These are phyloP conservation scores for Spicauda simplicius DNA, from an alignment of 2,888 invertebrate species.

Conservation along the genomic window DNA sequence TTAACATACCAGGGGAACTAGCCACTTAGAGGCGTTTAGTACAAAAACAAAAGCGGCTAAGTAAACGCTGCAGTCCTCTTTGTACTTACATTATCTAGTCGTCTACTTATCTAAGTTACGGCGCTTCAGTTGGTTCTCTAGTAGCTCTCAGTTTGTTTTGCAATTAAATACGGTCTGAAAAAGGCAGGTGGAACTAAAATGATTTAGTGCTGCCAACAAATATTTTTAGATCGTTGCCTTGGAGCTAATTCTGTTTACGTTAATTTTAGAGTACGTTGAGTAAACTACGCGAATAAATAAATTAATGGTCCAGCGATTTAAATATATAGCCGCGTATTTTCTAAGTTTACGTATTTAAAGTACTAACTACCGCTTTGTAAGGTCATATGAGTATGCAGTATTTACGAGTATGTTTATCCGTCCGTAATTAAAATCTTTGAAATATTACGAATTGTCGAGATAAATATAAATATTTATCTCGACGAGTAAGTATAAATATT, in stretches of 20 bases:
- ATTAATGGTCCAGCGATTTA: neutral
- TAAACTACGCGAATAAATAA: neutral
- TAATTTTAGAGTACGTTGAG: constrained; percentile 8
- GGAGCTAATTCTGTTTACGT: constrained; percentile 13
- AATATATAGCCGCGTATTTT: too few species aligned
- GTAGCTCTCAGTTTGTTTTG: constrained; percentile 36
- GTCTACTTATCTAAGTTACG: constrained; percentile 47
- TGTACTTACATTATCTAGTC: constrained; percentile 54
- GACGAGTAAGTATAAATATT: too few species aligned
- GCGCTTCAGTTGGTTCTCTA: constrained; percentile 34
- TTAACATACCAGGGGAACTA: constrained; percentile 50
- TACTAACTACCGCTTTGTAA: too few species aligned
- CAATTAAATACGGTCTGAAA: constrained; percentile 35
- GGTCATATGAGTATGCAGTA: too few species aligned
- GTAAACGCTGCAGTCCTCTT: constrained; percentile 36
- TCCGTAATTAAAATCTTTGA: too few species aligned
- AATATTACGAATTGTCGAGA: too few species aligned
- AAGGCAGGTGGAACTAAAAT: constrained; percentile 33
- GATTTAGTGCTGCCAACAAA: constrained; percentile 32
- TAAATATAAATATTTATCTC: too few species aligned
- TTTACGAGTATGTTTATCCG: too few species aligned
- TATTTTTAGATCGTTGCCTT: constrained; percentile 24
- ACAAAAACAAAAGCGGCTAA: constrained; percentile 65
- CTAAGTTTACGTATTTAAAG: too few species aligned
- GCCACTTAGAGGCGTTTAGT: constrained; percentile 68